A percentile compares a stretch with the other conserved stretches of the same genome.
phyloP scores from a whole-genome alignment of 2,113 vertebrate genomes.

The Sturnira hondurensis region DNA sequence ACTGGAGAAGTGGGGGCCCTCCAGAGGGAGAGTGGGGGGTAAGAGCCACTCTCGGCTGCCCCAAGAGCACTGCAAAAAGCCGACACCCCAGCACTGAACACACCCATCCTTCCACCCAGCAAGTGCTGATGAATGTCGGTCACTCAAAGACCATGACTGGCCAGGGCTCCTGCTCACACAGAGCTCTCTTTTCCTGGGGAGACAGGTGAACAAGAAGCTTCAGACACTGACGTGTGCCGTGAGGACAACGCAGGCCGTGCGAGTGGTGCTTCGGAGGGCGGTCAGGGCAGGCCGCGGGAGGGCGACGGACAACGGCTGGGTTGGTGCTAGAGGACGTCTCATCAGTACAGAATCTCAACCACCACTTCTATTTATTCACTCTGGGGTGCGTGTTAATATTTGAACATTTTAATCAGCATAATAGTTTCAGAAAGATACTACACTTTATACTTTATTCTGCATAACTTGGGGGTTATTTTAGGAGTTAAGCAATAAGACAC shows the following conservation, averaged over 20 bases:
- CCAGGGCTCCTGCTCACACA: not conserved
- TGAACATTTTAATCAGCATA: not conserved
- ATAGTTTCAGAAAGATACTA: not conserved
- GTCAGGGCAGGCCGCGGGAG: not conserved
- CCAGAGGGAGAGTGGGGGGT: not conserved
- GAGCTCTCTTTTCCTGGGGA: not conserved
- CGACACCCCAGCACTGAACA: not conserved
- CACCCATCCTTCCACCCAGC: rapidly evolving
- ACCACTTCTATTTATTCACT: not conserved
- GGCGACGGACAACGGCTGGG: not conserved
- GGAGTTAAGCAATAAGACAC: not conserved
- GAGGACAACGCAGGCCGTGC: rapidly evolving
- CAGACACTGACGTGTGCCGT: not conserved
- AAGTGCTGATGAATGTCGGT: not conserved
- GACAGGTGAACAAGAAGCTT: not conserved
- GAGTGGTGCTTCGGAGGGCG: not conserved
- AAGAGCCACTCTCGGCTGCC: not conserved
- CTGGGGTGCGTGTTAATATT: not conserved
- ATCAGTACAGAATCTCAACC: not conserved
- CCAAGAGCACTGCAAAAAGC: not conserved
- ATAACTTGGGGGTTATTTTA: not conserved
- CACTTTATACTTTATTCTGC: not conserved
- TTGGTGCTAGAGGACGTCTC: not conserved
- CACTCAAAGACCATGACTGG: not conserved
- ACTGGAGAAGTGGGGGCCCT: not conserved